phyloP scores from a whole-genome alignment of 64 coral and sea anemone genomes.

The Trachythela sp. region DNA sequence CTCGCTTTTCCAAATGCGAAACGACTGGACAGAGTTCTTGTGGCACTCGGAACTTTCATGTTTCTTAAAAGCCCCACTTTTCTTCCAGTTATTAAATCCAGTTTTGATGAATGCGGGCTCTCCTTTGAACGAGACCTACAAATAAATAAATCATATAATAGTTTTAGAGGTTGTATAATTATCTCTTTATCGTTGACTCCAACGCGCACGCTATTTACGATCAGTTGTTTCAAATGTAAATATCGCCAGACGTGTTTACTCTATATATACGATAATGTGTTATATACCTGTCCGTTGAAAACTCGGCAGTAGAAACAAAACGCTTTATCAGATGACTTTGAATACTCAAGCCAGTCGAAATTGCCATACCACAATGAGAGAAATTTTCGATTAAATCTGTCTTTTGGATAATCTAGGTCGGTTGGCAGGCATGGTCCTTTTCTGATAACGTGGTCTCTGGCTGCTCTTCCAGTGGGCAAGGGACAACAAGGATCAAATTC shows the following conservation, averaged over 20 bases:
- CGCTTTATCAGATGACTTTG: background rate
- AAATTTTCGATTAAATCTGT: background rate
- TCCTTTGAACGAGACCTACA: background rate
- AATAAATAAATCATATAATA: background rate
- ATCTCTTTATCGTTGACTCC: background rate
- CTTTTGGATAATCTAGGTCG: background rate
- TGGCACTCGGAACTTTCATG: conserved; percentile 8
- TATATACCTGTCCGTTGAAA: background rate
- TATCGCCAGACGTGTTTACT: no score
- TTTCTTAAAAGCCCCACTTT: background rate
- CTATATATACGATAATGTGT: no score
- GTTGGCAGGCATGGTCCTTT: background rate
- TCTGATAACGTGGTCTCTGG: background rate
- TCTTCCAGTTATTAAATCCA: conserved; percentile 8
- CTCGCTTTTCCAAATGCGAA: background rate
- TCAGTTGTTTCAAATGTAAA: no score
- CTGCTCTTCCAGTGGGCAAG: background rate
- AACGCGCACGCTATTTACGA: background rate
- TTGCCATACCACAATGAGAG: background rate
- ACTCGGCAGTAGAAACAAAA: background rate
- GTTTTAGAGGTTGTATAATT: background rate
- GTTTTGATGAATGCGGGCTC: background rate
- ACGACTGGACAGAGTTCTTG: background rate
- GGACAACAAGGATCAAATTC: background rate
- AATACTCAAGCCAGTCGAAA: background rate